Percentiles rank a stretch among this genome's conserved stretches.
phyloP scores from a whole-genome alignment of 2,797 vertebrate genomes.

The Sciurus carolinensis region DNA sequence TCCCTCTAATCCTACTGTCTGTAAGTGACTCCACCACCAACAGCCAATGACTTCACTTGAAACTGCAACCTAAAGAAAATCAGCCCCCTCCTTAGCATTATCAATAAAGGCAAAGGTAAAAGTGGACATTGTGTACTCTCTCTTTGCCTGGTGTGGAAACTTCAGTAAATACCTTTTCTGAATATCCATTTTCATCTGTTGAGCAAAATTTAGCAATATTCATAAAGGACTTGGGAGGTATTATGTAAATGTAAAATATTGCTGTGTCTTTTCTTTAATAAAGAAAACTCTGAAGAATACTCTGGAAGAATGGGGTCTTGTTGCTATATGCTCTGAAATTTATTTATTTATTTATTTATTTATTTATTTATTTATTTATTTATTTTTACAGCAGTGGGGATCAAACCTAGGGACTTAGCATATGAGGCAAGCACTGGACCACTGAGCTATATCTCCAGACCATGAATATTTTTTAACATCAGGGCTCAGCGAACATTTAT shows the following conservation, averaged over 20 bases:
- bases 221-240: not conserved
- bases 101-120: not conserved
- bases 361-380: not conserved
- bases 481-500: not conserved
- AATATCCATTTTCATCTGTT: not conserved
- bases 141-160: not conserved
- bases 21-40: not conserved
- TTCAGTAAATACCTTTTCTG: not conserved
- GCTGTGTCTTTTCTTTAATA: not conserved
- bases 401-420: not conserved
- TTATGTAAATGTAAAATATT: constrained; percentile 1
- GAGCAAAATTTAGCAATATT: not conserved
- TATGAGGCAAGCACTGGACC: not conserved
- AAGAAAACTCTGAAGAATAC: constrained; percentile 34
- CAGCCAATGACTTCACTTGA: not conserved
- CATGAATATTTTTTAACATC: not conserved
- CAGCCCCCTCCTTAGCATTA: not conserved
- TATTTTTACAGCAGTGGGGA: not conserved
- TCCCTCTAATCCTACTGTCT: not conserved
- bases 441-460: not conserved
- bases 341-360: not conserved
- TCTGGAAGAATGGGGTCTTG: constrained; percentile 7
- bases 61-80: not conserved
- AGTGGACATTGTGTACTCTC: not conserved
- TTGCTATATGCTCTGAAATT: constrained; percentile 22